These are phyloP conservation scores for Misgurnus mizolepis DNA, from an alignment of 2,113 vertebrate species.

Conservation along the genomic window DNA sequence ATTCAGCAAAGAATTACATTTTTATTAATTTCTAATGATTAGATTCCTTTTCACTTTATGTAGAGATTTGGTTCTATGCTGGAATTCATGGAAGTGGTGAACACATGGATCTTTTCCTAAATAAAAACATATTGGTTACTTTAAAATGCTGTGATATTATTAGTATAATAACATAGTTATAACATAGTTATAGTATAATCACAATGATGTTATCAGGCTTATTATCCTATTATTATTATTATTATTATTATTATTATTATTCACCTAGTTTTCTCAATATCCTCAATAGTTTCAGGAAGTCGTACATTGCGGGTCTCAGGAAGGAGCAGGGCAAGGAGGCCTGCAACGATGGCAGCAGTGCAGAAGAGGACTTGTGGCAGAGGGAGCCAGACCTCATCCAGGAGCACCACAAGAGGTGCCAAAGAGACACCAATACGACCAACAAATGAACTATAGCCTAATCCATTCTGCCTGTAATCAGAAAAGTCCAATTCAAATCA, in stretches of 20 bases:
- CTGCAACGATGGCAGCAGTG: slow-evolving; percentile 64
- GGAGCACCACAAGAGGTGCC: slow-evolving; percentile 74
- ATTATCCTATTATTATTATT: not conserved
- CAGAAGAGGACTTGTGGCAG: slow-evolving; percentile 75
- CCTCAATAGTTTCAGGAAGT: slow-evolving; percentile 81
- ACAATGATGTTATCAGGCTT: no score
- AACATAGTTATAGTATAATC: no score
- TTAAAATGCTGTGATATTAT: not conserved
- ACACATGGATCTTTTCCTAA: slow-evolving; percentile 56
- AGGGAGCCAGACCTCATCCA: slow-evolving; percentile 74
- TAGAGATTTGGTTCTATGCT: not conserved
- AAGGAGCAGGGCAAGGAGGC: slow-evolving; percentile 70
- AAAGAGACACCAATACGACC: slow-evolving; percentile 76
- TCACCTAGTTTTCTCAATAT: slow-evolving; percentile 74
- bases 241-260: not conserved
- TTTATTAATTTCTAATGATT: slow-evolving; percentile 12
- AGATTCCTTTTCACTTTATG: not conserved
- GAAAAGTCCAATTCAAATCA: not conserved
- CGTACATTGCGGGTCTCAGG: slow-evolving; percentile 70
- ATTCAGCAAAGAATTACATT: not conserved
- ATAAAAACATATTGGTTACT: slow-evolving; percentile 35
- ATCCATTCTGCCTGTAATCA: slow-evolving; percentile 75
- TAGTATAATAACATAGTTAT: no score
- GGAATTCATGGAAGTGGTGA: slow-evolving; percentile 13
- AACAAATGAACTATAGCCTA: slow-evolving; percentile 73